phyloP scores from a whole-genome alignment of 2,797 vertebrate species.

The Phoeniculus purpureus region DNA sequence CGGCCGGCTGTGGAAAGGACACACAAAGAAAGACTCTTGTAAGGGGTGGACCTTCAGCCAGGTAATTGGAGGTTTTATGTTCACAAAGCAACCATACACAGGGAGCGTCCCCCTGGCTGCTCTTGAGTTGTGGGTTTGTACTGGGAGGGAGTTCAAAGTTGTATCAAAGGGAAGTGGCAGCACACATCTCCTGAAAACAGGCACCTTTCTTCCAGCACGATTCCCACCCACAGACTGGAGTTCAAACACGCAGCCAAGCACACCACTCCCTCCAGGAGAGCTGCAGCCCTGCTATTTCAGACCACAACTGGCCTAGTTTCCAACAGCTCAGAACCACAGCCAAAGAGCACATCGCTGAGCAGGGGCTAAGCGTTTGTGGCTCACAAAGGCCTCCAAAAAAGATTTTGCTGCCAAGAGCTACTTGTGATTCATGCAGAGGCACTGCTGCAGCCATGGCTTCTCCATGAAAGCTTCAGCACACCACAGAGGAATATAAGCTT shows the following conservation, averaged over 20 bases:
- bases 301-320: slow-evolving; percentile 33
- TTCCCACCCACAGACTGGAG: neutral
- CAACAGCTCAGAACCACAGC: slow-evolving; percentile 3
- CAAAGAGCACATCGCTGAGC: neutral
- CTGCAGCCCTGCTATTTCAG: slow-evolving; percentile 12
- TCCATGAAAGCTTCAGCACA: neutral
- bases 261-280: slow-evolving; percentile 51
- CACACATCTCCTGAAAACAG: neutral
- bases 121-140: neutral
- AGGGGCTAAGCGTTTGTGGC: neutral
- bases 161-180: neutral
- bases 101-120: neutral
- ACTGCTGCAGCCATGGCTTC: neutral
- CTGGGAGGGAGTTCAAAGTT: neutral
- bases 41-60: neutral
- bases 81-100: neutral
- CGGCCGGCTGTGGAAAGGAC: slow-evolving; percentile 72
- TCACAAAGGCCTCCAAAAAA: neutral
- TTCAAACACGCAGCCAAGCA: neutral
- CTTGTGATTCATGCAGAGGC: neutral
- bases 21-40: neutral
- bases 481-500: neutral
- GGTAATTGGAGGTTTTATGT: neutral
- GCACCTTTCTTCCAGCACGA: neutral
- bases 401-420: neutral